phyloP scores from a whole-genome alignment of 2,888 invertebrate species.

The Dendrolimus pini region DNA sequence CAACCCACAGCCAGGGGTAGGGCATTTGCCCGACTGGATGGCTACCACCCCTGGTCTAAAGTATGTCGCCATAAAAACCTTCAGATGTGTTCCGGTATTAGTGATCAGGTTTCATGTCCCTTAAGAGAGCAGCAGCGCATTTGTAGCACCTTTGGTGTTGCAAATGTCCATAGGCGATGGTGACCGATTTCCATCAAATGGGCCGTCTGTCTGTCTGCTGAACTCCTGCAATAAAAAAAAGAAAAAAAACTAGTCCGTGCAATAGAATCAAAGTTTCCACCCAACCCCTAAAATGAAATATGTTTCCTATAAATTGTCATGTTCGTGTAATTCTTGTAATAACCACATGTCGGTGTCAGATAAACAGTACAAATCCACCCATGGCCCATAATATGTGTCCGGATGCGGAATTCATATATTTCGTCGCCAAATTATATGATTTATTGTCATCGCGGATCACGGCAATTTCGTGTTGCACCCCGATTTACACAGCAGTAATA shows the following conservation, averaged over 20 bases:
- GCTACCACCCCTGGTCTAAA: too few relatives aligned
- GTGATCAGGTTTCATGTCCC: too few relatives aligned
- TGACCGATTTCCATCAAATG: too few relatives aligned
- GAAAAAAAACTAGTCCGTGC: neutral
- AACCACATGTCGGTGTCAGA: slow-evolving; percentile 58
- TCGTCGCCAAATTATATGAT: slow-evolving; percentile 70
- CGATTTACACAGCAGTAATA: neutral
- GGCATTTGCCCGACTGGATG: too few relatives aligned
- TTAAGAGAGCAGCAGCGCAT: too few relatives aligned
- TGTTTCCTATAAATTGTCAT: slow-evolving; percentile 56
- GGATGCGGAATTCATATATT: slow-evolving; percentile 43
- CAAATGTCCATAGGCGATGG: too few relatives aligned
- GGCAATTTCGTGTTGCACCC: slow-evolving; percentile 20
- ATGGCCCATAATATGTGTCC: slow-evolving; percentile 29
- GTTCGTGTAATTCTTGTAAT: slow-evolving; percentile 55
- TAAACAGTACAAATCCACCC: slow-evolving; percentile 53
- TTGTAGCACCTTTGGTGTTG: too few relatives aligned
- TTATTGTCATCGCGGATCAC: slow-evolving; percentile 63
- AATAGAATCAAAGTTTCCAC: neutral
- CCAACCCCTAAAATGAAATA: slow-evolving; percentile 31
- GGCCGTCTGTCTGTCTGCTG: too few relatives aligned
- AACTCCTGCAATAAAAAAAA: too few relatives aligned
- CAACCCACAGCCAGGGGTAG: too few relatives aligned
- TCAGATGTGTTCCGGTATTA: too few relatives aligned
- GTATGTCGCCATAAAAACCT: too few relatives aligned